Percentiles rank a stretch among this genome's conserved stretches.
These are phyloP conservation scores for Linurgus olivaceus DNA, from an alignment of 2,797 vertebrate genomes.

Conservation along the genomic window DNA sequence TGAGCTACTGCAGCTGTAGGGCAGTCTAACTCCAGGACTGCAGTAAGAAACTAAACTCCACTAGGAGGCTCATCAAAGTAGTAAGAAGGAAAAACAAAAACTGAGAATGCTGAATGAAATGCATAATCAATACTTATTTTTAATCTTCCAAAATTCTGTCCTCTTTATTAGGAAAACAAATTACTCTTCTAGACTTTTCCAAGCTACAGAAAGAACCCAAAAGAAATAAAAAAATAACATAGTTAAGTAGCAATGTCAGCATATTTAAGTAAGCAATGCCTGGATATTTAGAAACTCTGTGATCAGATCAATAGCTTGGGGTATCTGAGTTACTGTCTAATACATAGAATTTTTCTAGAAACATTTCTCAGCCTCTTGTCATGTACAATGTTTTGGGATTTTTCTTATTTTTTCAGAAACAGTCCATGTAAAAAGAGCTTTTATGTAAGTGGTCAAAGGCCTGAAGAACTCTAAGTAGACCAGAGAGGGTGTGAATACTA, in stretches of 20 bases:
- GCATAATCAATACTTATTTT: neutral
- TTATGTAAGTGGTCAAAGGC: neutral
- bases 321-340: neutral
- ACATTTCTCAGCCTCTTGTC: neutral
- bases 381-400: rapidly evolving
- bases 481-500: neutral
- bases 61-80: neutral
- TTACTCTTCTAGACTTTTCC: neutral
- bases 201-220: neutral
- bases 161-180: neutral
- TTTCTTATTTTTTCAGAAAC: neutral
- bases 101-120: neutral
- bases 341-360: neutral
- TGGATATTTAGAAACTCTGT: neutral
- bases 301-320: neutral
- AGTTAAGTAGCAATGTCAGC: neutral
- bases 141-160: neutral
- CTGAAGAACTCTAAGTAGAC: neutral
- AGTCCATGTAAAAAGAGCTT: neutral
- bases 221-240: neutral
- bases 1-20: neutral
- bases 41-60: neutral
- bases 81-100: neutral
- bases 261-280: neutral
- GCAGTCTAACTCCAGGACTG: neutral